Conservation (phyloP, 2,113 vertebrate genomes). For the Toxotes jaculatrix region DNA sequence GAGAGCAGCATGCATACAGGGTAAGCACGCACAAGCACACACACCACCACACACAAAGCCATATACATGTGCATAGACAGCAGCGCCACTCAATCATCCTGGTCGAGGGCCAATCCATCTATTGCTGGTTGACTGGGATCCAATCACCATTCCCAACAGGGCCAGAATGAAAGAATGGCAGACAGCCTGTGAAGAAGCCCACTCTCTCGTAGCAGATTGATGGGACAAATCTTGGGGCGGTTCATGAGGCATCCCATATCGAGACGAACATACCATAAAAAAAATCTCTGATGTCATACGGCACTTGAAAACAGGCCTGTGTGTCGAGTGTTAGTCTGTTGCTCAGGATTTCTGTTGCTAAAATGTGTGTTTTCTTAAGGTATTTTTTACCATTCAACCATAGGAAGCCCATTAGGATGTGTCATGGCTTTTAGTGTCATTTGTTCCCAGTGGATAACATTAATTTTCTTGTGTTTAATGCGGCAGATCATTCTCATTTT, state of each 20-base stretch:
- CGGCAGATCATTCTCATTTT: constrained; percentile 46
- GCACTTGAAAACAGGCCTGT: constrained; percentile 20
- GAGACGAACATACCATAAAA: constrained; percentile 53
- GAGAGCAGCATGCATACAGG: constrained; percentile 38
- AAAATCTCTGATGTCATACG: constrained; percentile 52
- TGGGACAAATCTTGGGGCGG: constrained; percentile 67
- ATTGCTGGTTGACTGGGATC: constrained; percentile 79
- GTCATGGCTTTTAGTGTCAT: constrained; percentile 30
- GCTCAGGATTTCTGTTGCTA: background rate
- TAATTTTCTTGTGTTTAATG: constrained; percentile 53
- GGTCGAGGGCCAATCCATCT: constrained; percentile 76
- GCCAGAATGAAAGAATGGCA: constrained; percentile 75
- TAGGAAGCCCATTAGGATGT: constrained; percentile 48
- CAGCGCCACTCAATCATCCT: constrained; percentile 69
- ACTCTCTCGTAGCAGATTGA: constrained; percentile 66
- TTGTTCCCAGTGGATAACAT: constrained; percentile 30
- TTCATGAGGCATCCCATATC: constrained; percentile 65
- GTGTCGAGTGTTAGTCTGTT: background rate
- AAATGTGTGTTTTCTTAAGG: background rate
- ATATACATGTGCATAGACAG: constrained; percentile 57
- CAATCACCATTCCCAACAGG: constrained; percentile 80
- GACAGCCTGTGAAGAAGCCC: constrained; percentile 70
- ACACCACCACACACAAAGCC: constrained; percentile 50
- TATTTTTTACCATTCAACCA: constrained; percentile 28
- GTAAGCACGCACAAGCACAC: constrained; percentile 25